A percentile compares a stretch with the other conserved stretches of the same genome.
These are phyloP conservation scores for Phenganax subtilis DNA, from an alignment of 92 coral and sea anemone species.

Conservation along the genomic window DNA sequence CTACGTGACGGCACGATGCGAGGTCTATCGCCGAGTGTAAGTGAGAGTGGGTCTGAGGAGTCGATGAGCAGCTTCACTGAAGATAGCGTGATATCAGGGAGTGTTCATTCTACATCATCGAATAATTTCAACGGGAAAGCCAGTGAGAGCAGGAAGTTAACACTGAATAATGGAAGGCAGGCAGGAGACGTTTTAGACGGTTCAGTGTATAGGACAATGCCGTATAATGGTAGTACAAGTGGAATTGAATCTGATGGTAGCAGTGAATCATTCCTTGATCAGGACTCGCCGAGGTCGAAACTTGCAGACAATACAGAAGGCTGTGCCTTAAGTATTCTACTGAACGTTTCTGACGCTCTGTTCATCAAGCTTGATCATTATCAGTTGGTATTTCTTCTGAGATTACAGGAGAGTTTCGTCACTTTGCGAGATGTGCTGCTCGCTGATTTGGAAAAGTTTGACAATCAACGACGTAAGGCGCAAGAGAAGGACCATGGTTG, in stretches of 20 bases:
- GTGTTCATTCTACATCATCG: constrained; percentile 16
- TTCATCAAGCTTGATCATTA: constrained; percentile 75
- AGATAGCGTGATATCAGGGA: constrained; percentile 13
- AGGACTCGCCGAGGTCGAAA: constrained; percentile 23
- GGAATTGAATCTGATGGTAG: constrained; percentile 25
- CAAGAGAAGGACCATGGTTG: constrained; percentile 24
- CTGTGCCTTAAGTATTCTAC: constrained; percentile 57
- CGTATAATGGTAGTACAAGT: constrained; percentile 6
- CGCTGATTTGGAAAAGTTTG: constrained; percentile 52
- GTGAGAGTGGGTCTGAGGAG: constrained; percentile 29
- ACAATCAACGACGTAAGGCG: constrained; percentile 41
- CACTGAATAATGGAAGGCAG: neutral
- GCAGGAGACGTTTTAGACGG: neutral
- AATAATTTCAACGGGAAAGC: constrained; percentile 3
- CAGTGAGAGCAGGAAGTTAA: neutral
- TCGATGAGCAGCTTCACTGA: constrained; percentile 28
- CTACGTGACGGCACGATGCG: neutral
- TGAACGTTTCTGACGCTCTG: constrained; percentile 57
- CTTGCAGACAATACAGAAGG: constrained; percentile 14
- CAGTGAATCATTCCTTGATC: constrained; percentile 1
- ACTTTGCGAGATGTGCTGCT: constrained; percentile 52
- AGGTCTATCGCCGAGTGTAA: constrained; percentile 3
- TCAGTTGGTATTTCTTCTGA: constrained; percentile 78
- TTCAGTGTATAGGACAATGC: neutral
- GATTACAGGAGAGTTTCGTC: constrained; percentile 79